Base-by-base conservation (phyloP, 2,113 vertebrate genomes). In the Dendropsophus ebraccatus region DNA sequence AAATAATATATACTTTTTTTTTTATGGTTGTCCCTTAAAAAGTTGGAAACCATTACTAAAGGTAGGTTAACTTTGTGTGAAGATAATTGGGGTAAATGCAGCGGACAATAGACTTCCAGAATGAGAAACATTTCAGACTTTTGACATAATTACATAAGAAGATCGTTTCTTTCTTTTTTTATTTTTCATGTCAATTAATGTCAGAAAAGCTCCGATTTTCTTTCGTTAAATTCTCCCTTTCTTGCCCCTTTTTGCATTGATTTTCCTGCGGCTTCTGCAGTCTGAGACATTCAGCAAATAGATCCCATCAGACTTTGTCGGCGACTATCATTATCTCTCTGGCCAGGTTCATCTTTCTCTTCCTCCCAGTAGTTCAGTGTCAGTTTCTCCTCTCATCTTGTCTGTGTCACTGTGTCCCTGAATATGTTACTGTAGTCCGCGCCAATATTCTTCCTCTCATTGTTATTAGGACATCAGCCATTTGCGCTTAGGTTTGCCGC, bases 311-410 rank as follows among this genome's bases (percentile, higher is more conserved):
- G 62, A 82, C 30, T 70, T 70, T 70, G 30, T 35, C 62, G 47
- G 70, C 62, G 54, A 65, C 41, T 82, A 70, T 82, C 81, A 82
- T 82, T 82, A 82, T 82, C 45, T 70, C 65, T 9, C 45, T 50
- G 45, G 23, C 60, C 80, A 49, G 52, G 80, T 69, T 45, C 62
- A 69, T 69, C 80, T 45, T 82, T 82, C 52, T 50, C 28, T 19
- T 23, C 41, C 80, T 82, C 81, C 70, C 28, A 69, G 81, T 70
- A 70, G 65, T 82, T 82, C 28, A 23, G 45, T 70, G 81, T 82
- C 65, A 82, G 52, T 82, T 70, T 82, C 30, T 65, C 45, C 70
- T 45, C 60, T 67, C 69, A 82, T 82, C 81, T 70, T 82, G 62
- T 82, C 62, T 52, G 14, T 82, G 65, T 82, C 81, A 70, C 81